Evolutionary conservation across 2,797 vertebrate genomes (phyloP).

Genomic region (Oreortyx pictus): DNA sequence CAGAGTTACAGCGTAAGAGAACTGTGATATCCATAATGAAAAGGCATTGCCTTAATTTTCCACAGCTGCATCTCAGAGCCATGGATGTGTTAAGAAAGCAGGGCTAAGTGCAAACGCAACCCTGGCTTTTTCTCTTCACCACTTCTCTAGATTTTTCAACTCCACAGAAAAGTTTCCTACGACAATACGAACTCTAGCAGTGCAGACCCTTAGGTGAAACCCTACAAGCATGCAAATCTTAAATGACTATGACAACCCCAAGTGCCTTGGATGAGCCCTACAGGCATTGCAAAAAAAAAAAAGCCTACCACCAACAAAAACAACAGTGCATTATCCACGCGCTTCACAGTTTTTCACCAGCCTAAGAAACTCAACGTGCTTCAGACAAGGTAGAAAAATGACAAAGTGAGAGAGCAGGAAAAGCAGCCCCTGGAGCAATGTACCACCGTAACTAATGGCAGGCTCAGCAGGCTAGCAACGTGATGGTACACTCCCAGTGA

Average conservation of each 20-base stretch:
- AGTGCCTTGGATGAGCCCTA: not conserved
- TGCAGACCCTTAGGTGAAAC: not conserved
- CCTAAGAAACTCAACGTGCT: accelerated
- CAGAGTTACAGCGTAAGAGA: not conserved
- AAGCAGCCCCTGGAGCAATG: not conserved
- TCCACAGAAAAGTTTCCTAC: not conserved
- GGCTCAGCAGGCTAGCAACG: not conserved
- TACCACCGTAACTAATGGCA: accelerated
- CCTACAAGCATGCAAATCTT: not conserved
- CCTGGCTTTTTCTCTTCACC: not conserved
- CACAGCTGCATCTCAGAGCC: not conserved
- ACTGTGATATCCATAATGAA: not conserved
- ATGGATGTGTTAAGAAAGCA: not conserved
- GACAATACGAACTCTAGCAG: not conserved
- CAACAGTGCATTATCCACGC: accelerated
- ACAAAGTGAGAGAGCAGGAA: not conserved
- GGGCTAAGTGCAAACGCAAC: not conserved
- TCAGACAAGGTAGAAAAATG: not conserved
- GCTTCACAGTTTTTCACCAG: not conserved
- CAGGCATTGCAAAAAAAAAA: not conserved
- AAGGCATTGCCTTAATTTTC: not conserved
- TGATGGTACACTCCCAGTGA: not conserved
- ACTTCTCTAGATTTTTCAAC: not conserved
- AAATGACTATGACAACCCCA: not conserved
- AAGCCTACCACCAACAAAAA: not conserved